phyloP scores from a whole-genome alignment of 2,797 vertebrate genomes.

The Pempheris klunzingeri region DNA sequence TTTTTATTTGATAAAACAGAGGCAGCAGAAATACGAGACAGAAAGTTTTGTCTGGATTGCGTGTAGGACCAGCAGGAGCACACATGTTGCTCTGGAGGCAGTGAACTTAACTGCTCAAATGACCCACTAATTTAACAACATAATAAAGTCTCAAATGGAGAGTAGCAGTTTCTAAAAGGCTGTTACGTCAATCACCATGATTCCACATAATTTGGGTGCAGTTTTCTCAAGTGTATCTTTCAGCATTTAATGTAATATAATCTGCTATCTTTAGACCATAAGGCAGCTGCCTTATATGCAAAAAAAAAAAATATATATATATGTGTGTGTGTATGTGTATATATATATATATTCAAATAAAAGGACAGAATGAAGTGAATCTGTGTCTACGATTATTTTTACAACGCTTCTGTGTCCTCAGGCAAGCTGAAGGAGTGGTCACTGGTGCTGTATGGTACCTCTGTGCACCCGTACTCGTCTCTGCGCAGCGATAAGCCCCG shows the following conservation, averaged over 20 bases:
- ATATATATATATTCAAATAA: too few species aligned
- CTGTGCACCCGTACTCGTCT: conserved; percentile 92
- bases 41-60: background rate
- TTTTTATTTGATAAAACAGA: background rate
- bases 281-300: too few species aligned
- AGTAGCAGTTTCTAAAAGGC: conserved; percentile 32
- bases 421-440: conserved; percentile 99
- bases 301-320: too few species aligned
- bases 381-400: conserved; percentile 3
- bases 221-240: conserved; percentile 20
- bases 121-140: conserved; percentile 61
- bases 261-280: background rate
- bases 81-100: conserved; percentile 31
- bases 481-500: conserved; percentile 89
- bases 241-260: background rate
- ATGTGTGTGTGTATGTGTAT: too few species aligned
- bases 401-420: conserved; percentile 66
- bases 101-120: conserved; percentile 38
- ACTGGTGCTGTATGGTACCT: conserved; percentile 96
- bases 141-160: conserved; percentile 49
- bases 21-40: background rate
- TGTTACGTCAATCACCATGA: conserved; percentile 2
- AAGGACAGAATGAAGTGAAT: background rate
- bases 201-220: background rate
- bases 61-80: conserved; percentile 8